A percentile compares a stretch with the other conserved stretches of the same genome.
These are phyloP conservation scores for Helogale parvula DNA, from an alignment of 2,113 vertebrate genomes.

Conservation along the genomic window DNA sequence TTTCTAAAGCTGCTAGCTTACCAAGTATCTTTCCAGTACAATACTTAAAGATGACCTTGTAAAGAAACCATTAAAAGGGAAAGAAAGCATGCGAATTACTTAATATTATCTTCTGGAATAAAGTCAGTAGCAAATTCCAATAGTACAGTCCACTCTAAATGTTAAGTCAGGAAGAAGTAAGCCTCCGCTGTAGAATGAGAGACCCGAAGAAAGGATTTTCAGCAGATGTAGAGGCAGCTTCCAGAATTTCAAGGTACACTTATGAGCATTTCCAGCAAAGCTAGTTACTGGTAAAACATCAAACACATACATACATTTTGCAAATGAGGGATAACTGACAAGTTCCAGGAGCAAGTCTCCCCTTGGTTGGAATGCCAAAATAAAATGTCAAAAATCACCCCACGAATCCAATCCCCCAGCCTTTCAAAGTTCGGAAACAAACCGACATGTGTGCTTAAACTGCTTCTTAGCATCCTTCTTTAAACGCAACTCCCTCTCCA, in stretches of 20 bases:
- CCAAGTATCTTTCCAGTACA: constrained; percentile 41
- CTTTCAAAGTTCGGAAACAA: constrained; percentile 66
- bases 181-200: neutral
- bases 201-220: neutral
- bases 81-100: constrained; percentile 7
- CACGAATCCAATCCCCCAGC: neutral
- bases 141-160: neutral
- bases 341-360: neutral
- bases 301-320: constrained; percentile 25
- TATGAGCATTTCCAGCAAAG: constrained; percentile 38
- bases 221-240: neutral
- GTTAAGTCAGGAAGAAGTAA: constrained; percentile 22
- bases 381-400: constrained; percentile 62
- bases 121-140: constrained; percentile 15
- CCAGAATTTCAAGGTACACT: constrained; percentile 48
- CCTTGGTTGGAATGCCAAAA: constrained; percentile 18
- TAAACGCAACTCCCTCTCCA: constrained; percentile 30
- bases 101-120: constrained; percentile 1
- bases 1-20: constrained; percentile 44
- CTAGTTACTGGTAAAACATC: neutral
- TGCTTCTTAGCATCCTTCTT: constrained; percentile 44
- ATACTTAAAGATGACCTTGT: constrained; percentile 46
- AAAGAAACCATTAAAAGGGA: constrained; percentile 36
- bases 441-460: constrained; percentile 11
- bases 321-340: neutral